Base-by-base conservation (phyloP, 2,113 vertebrate species). In the Phoenicopterus ruber region DNA sequence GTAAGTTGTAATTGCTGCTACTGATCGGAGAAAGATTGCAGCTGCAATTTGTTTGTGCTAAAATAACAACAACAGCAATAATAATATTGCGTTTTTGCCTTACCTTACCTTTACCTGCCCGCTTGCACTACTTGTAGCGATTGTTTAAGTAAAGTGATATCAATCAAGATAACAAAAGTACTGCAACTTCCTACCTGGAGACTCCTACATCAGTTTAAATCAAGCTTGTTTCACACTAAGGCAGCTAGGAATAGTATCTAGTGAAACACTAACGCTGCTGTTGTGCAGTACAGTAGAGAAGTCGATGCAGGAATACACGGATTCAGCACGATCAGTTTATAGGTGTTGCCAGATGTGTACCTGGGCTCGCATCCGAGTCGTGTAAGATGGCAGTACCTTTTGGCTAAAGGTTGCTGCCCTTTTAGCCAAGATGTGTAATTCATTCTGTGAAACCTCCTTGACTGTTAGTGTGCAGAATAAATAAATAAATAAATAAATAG, bases 261-360 rank as follows among this genome's bases (percentile, higher is more conserved):
- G 7, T 31, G 85, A 74, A 59, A 42, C 47, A 34, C 42, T 77
- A n/a, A 62, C 38, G 18, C 28, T 42, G 42, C 10, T 66, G 17
- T 34, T 90, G 57, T 77, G 50, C 61, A 69, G 40, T 52, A 15
- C 28, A 42, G 19, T 47, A 28, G 34, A 44, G 31, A 63, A 36
- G 16, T 25, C 0, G 0, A 1, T 25, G n/a, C 8, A 59, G 13
- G 5, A 16, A 17, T 28, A 66, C 10, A 16, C 11, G 24, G 28
- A 26, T 47, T 54, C 12, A 36, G 52, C 58, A 47, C 17, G 16
- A 8, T 3, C 34, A 29, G 29, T 25, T 26, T 71, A 16, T 17
- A 74, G 21, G 26, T 32, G 15, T 13, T 29, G 10, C 65, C 42
- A 40, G 62, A 2, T 6, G 19, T 13, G 62, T 46, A 29, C n/a